A percentile compares a stretch with the other conserved stretches of the same genome.
These are phyloP conservation scores for Drosophila ohnishii DNA, from an alignment of 1,140 invertebrate genomes.

Conservation along the genomic window DNA sequence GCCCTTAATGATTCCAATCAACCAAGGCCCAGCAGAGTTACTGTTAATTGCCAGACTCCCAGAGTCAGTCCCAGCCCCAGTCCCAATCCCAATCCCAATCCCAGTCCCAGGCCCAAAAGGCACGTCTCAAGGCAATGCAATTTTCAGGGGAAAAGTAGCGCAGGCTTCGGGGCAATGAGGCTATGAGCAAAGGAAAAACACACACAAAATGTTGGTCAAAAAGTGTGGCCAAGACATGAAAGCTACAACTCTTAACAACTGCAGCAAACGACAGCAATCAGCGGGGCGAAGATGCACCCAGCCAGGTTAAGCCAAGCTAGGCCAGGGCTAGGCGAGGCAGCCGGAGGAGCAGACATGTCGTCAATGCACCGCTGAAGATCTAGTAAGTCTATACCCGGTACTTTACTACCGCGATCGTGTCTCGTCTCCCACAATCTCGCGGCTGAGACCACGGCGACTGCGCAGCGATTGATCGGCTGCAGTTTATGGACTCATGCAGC, in stretches of 20 bases:
- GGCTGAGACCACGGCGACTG: slow-evolving; percentile 14
- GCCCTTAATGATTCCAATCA: slow-evolving; percentile 79
- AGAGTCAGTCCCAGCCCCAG: not conserved
- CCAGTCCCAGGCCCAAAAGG: slow-evolving; percentile 34
- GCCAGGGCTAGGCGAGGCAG: slow-evolving; percentile 16
- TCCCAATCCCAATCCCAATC: not conserved
- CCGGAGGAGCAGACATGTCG: slow-evolving; percentile 68
- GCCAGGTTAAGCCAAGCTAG: slow-evolving; percentile 9
- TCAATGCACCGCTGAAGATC: slow-evolving; percentile 76
- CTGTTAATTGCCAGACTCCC: slow-evolving; percentile 77
- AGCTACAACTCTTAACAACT: slow-evolving; percentile 82
- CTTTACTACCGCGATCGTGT: slow-evolving; percentile 80
- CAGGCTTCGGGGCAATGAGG: slow-evolving; percentile 36
- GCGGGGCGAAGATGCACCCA: slow-evolving; percentile 42
- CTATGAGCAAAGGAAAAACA: slow-evolving; percentile 42
- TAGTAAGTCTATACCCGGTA: slow-evolving; percentile 75
- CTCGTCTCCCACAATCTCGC: slow-evolving; percentile 63
- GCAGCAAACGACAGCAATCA: slow-evolving; percentile 79
- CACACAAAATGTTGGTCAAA: slow-evolving; percentile 79
- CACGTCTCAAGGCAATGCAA: slow-evolving; percentile 63
- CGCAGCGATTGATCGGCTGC: slow-evolving; percentile 80
- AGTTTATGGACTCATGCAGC: slow-evolving; percentile 82
- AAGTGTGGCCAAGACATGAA: slow-evolving; percentile 82
- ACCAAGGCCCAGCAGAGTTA: slow-evolving; percentile 56
- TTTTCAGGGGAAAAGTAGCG: slow-evolving; percentile 73